A percentile compares a stretch with the other conserved stretches of the same genome.
Conservation (phyloP, 2,888 invertebrate species). For the Agriopis leucophaearia region DNA sequence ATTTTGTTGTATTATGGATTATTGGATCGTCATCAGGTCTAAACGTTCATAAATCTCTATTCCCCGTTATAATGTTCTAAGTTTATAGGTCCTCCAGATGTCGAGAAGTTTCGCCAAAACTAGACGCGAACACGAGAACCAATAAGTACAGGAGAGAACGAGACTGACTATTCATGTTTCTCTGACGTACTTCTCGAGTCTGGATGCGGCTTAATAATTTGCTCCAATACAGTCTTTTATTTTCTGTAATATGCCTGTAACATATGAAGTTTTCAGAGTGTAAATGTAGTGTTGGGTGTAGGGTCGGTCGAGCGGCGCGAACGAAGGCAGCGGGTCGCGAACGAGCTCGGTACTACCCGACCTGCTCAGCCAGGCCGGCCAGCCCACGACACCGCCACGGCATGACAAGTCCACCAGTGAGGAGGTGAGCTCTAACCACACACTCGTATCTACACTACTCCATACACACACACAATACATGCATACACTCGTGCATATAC, state of each 20-base stretch:
- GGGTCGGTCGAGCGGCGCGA: constrained; percentile 80
- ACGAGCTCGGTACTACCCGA: constrained; percentile 98
- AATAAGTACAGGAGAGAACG: not conserved
- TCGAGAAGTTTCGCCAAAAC: not conserved
- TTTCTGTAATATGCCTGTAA: not conserved
- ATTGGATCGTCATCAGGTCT: not conserved
- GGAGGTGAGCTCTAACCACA: constrained; percentile 90
- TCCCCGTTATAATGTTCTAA: not conserved
- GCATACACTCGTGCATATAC: not conserved
- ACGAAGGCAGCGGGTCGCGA: constrained; percentile 89
- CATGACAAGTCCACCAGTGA: constrained; percentile 98
- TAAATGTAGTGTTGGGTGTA: constrained; percentile 46
- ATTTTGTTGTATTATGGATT: constrained; percentile 17
- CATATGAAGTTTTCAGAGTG: constrained; percentile 33
- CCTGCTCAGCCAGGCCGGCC: constrained; percentile 95
- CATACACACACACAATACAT: not conserved
- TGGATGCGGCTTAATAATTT: constrained; percentile 1
- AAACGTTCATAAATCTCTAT: not conserved
- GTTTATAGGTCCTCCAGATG: not conserved
- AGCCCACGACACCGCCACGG: constrained; percentile 94
- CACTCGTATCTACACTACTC: constrained; percentile 2
- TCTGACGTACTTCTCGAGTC: not conserved
- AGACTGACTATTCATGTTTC: not conserved
- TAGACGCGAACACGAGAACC: not conserved
- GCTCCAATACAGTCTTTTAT: not conserved